Evolutionary conservation across 64 coral and sea anemone genomes (phyloP).

Genomic region (Stichodactyla helianthus): DNA sequence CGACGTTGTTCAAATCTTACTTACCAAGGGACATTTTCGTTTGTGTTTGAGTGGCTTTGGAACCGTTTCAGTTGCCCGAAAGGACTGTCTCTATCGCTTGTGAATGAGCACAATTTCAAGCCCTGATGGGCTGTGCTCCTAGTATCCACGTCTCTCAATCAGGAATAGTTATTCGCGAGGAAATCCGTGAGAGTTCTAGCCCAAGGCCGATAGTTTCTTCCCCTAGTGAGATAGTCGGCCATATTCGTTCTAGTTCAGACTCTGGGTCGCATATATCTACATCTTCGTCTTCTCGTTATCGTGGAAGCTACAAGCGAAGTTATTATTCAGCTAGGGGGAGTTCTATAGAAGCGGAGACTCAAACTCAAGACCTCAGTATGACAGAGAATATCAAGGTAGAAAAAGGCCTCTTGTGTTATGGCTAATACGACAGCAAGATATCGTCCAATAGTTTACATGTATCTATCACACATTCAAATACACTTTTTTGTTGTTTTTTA

Average conservation of each 20-base stretch:
- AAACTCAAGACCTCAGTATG: slow-evolving; percentile 86
- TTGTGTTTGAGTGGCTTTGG: slow-evolving; percentile 27
- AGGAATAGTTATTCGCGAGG: slow-evolving; percentile 97
- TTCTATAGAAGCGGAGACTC: slow-evolving; percentile 96
- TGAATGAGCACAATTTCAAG: slow-evolving; percentile 62
- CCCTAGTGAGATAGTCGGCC: slow-evolving; percentile 98
- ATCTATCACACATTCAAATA: slow-evolving; percentile 11
- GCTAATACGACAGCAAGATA: slow-evolving; percentile 34
- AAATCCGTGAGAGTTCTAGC: slow-evolving; percentile 93
- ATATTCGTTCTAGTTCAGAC: slow-evolving; percentile 98
- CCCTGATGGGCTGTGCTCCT: slow-evolving; percentile 99
- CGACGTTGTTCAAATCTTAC: slow-evolving; percentile 20
- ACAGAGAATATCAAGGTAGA: slow-evolving; percentile 89
- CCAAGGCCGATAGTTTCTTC: slow-evolving; percentile 86
- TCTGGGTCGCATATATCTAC: slow-evolving; percentile 91
- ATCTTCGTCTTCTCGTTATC: slow-evolving; percentile 83
- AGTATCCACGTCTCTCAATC: slow-evolving; percentile 99
- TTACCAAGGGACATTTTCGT: slow-evolving; percentile 21
- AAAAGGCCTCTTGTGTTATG: slow-evolving; percentile 19
- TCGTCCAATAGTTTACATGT: slow-evolving; percentile 3
- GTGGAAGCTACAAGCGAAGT: slow-evolving; percentile 75
- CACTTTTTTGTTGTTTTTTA: slow-evolving; percentile 2
- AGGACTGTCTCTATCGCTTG: slow-evolving; percentile 32
- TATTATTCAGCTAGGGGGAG: slow-evolving; percentile 86
- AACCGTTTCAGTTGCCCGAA: slow-evolving; percentile 13